Base-by-base conservation (phyloP, 35 echinoderm and acorn worm species). In the Stichopus chloronotus region DNA sequence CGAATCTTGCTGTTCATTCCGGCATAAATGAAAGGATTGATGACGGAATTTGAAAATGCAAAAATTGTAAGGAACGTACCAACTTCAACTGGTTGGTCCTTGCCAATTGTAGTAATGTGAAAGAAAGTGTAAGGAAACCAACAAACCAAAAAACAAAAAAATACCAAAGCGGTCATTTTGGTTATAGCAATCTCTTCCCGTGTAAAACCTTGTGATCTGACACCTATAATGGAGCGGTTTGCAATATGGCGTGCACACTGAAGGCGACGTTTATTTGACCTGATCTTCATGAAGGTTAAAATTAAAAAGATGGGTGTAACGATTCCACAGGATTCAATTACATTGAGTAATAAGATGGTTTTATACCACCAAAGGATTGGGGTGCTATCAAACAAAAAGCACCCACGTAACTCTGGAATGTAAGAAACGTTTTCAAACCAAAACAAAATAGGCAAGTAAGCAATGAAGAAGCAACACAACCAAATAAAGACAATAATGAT, bases 1-100 rank as follows among this genome's bases (percentile, higher is more conserved):
- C 85, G 85, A 24, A 88, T 60, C 6, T 63, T 58, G 3, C 22
- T 88, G 21, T 88, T 88, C 85, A 88, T 88, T 24, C 85, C 85
- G 20, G 85, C 85, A 63, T 88, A 88, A 88, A 88, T 88, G 55
- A 88, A 58, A 43, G 85, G 85, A 22, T 88, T 88, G 59, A 61
- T 23, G n/a, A 88, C 85, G 6, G 55, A 88, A 63, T 63, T 25
- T 23, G 85, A 88, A 57, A 59, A 88, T 10, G 85, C 85, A 63
- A 88, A 24, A 55, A 88, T 63, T 16, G 60, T 23, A 9, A 30
- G 20, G 14, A 63, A 19, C 13, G 59, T 25, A 58, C 55, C 57
- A 17, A 63, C 9, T 17, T 8, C 55, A 11, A 12, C 55, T 16
- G 85, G 59, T 63, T 88, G 58, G n/a, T 14, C 24, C 24, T 52